Conservation (phyloP, 2,113 vertebrate genomes). For the Illadopsis cleaveri region DNA sequence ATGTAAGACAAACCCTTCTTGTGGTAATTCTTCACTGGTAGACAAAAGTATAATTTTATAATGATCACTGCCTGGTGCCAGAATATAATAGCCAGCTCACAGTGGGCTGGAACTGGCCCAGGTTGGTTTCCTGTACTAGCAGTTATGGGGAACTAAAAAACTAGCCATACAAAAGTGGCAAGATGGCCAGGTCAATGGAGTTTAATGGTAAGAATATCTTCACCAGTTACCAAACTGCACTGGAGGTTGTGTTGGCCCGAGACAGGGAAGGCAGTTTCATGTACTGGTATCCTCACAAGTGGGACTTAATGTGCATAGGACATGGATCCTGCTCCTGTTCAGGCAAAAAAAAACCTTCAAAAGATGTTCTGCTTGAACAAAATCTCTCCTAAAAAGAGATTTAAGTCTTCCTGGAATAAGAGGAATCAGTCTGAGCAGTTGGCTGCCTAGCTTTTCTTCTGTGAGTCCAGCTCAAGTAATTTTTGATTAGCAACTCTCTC, state of each 20-base stretch:
- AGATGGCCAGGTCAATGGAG: not conserved
- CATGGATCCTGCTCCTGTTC: not conserved
- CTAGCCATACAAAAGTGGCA: not conserved
- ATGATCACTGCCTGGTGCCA: not conserved
- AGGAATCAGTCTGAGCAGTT: not conserved
- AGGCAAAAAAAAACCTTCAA: not conserved
- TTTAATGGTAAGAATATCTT: not conserved
- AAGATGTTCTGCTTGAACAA: not conserved
- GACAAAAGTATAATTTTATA: not conserved
- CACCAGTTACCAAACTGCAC: not conserved
- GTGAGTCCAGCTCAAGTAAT: not conserved
- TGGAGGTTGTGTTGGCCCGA: not conserved
- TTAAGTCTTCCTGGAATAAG: not conserved
- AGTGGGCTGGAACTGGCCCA: rapidly evolving
- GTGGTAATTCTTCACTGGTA: not conserved
- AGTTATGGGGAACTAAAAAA: not conserved
- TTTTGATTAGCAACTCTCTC: not conserved
- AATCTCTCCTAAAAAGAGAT: not conserved
- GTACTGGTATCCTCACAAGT: not conserved
- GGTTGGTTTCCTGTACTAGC: not conserved
- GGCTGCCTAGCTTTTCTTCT: not conserved
- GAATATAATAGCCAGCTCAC: not conserved
- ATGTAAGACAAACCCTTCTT: not conserved
- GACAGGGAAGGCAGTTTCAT: not conserved
- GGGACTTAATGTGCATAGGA: not conserved